Percentiles rank a stretch among this genome's conserved stretches.
phyloP scores from a whole-genome alignment of 1,140 invertebrate species.

The Drosophila tropicalis region DNA sequence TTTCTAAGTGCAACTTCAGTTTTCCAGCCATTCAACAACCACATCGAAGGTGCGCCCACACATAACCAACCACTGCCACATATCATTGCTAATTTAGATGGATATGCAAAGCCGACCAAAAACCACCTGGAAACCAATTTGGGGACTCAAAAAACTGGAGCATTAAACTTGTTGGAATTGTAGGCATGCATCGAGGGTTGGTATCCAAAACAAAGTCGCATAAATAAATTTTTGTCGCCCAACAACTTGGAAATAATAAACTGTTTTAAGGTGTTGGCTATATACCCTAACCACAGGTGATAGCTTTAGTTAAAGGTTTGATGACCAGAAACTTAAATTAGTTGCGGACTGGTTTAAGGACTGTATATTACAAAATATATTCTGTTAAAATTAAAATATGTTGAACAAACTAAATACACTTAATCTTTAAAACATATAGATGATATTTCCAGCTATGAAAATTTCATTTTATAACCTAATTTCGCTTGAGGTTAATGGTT shows the following conservation, averaged over 20 bases:
- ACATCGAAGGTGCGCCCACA: slow-evolving; percentile 59
- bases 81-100: slow-evolving; percentile 57
- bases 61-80: slow-evolving; percentile 34
- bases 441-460: no score
- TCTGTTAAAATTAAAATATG: no score
- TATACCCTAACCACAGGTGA: not conserved
- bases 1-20: slow-evolving; percentile 55
- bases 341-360: no score
- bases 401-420: no score
- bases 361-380: no score
- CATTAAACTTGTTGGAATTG: slow-evolving; percentile 38
- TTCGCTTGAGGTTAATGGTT: no score
- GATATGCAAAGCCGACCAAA: slow-evolving; percentile 32
- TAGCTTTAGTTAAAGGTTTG: not conserved
- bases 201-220: not conserved
- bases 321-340: no score
- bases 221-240: slow-evolving; percentile 5
- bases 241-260: not conserved
- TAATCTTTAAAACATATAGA: no score
- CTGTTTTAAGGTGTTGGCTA: not conserved
- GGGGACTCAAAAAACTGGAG: slow-evolving; percentile 31
- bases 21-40: slow-evolving; percentile 25
- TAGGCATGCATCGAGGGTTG: not conserved
- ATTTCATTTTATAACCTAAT: no score
- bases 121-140: slow-evolving; percentile 51